These are phyloP conservation scores for Thalassoma bifasciatum DNA, from an alignment of 2,113 vertebrate species.

Conservation along the genomic window DNA sequence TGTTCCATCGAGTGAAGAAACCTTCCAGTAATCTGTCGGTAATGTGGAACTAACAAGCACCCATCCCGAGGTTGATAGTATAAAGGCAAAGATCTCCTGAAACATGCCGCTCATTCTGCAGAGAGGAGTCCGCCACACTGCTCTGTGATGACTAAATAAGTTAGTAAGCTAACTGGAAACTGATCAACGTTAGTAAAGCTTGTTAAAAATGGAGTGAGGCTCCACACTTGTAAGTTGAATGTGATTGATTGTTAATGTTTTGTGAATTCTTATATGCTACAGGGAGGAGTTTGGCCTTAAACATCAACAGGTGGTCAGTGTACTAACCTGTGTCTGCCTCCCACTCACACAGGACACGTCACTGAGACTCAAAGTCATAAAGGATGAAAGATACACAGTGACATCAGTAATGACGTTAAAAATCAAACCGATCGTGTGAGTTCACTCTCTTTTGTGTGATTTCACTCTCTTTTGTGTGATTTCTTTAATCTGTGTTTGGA, in stretches of 20 bases:
- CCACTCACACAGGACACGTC: slow-evolving; percentile 28
- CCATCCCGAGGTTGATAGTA: slow-evolving; percentile 88
- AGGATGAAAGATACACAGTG: slow-evolving; percentile 11
- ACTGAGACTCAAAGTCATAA: slow-evolving; percentile 37
- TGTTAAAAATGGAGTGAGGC: slow-evolving; percentile 30
- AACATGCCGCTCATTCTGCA: slow-evolving; percentile 82
- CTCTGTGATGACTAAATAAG: neutral
- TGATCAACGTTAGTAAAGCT: slow-evolving; percentile 10
- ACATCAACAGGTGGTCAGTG: slow-evolving; percentile 58
- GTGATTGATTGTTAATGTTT: slow-evolving; percentile 79
- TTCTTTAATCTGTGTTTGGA: too few relatives aligned
- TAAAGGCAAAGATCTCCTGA: slow-evolving; percentile 90
- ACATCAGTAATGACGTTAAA: slow-evolving; percentile 4
- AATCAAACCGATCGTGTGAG: neutral
- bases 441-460: neutral
- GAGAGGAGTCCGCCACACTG: slow-evolving; percentile 15
- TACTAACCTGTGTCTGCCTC: slow-evolving; percentile 30
- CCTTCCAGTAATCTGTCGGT: slow-evolving; percentile 96
- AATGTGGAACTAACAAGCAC: slow-evolving; percentile 91
- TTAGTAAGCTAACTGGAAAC: slow-evolving; percentile 3
- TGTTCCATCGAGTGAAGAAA: slow-evolving; percentile 91
- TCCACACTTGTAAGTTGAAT: slow-evolving; percentile 44
- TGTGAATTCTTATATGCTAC: slow-evolving; percentile 65
- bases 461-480: too few relatives aligned
- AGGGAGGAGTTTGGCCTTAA: slow-evolving; percentile 74